Conservation (phyloP, 2,113 vertebrate genomes). For the Semnornis frantzii region DNA sequence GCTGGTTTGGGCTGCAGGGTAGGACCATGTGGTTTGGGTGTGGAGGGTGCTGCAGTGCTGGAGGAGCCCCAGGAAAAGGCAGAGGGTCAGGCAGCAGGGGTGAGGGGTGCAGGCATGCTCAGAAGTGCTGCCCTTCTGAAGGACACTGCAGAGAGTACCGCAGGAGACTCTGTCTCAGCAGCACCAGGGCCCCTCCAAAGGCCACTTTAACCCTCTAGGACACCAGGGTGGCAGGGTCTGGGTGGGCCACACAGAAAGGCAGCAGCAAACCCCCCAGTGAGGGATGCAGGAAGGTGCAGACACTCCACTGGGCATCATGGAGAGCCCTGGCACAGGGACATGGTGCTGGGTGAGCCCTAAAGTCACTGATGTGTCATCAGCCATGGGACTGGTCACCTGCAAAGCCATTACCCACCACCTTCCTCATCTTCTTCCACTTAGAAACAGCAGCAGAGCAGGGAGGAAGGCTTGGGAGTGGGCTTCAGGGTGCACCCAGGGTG, state of each 20-base stretch:
- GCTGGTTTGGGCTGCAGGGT: neutral
- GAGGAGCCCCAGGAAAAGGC: neutral
- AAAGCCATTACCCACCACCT: neutral
- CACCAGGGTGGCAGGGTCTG: accelerated
- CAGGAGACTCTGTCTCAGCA: neutral
- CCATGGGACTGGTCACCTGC: neutral
- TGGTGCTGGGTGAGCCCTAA: neutral
- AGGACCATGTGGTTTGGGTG: accelerated
- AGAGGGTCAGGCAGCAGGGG: neutral
- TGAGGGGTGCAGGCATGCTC: constrained; percentile 54
- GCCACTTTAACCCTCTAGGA: neutral
- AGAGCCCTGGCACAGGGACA: accelerated
- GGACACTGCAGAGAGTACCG: constrained; percentile 71
- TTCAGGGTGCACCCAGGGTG: neutral
- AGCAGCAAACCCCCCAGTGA: neutral
- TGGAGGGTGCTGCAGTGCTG: neutral
- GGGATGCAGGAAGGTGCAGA: neutral
- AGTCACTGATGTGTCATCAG: neutral
- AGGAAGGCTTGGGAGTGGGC: neutral
- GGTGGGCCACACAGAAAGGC: accelerated
- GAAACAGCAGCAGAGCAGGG: neutral
- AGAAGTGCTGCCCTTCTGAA: constrained; percentile 70
- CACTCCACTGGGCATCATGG: accelerated
- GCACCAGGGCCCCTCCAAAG: neutral
- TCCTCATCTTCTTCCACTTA: too few species aligned